phyloP scores from a whole-genome alignment of 2,888 invertebrate species.

The Eulithis prunata region DNA sequence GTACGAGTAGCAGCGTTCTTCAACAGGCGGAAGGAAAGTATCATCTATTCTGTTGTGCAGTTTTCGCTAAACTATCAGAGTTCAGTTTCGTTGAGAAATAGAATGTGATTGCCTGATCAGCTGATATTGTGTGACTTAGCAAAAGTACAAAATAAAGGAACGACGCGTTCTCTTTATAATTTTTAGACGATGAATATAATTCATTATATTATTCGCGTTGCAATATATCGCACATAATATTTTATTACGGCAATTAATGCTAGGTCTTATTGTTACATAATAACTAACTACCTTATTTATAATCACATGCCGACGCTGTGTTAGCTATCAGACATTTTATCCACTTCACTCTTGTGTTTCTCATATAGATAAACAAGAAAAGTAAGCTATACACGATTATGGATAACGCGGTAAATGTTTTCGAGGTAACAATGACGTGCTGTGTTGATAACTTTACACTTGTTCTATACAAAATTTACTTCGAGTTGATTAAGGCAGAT shows the following conservation, averaged over 20 bases:
- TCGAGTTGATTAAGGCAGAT: background rate
- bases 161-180: constrained; percentile 29
- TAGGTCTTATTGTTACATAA: background rate
- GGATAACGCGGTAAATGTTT: background rate
- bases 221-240: constrained; percentile 37
- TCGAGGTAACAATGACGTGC: background rate
- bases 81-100: constrained; percentile 9
- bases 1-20: background rate
- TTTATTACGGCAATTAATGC: constrained; percentile 17
- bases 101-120: constrained; percentile 26
- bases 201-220: constrained; percentile 37
- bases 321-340: background rate
- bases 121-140: constrained; percentile 36
- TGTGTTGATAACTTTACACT: constrained; percentile 7
- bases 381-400: background rate
- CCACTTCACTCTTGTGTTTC: background rate
- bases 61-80: constrained; percentile 19
- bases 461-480: constrained; percentile 6
- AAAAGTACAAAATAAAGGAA: constrained; percentile 39
- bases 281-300: background rate
- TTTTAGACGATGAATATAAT: constrained; percentile 46
- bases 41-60: constrained; percentile 6
- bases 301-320: background rate
- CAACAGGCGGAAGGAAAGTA: constrained; percentile 14
- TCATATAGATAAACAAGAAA: background rate